These are phyloP conservation scores for Pachypanchax playfairii DNA, from an alignment of 2,113 vertebrate species.

Conservation along the genomic window DNA sequence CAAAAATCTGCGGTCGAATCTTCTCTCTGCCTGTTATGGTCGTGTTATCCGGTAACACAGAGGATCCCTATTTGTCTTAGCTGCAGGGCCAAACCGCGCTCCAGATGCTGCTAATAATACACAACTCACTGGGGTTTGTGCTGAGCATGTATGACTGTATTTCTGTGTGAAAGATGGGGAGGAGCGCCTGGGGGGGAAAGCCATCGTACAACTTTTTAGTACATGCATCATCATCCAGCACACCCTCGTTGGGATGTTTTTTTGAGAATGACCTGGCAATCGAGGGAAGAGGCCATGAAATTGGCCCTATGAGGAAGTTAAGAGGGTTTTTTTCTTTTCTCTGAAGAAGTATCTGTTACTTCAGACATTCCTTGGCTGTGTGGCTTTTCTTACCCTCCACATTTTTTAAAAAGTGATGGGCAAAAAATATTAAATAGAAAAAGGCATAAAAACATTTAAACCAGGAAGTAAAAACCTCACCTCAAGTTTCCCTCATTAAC, in stretches of 20 bases:
- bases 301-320: slow-evolving; percentile 51
- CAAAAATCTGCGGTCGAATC: slow-evolving; percentile 35
- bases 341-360: slow-evolving; percentile 30
- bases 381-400: background rate
- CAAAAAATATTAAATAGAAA: too few species aligned
- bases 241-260: slow-evolving; percentile 42
- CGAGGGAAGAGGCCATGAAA: slow-evolving; percentile 63
- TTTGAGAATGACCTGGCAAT: slow-evolving; percentile 60
- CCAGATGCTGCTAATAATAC: slow-evolving; percentile 68
- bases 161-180: slow-evolving; percentile 28
- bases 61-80: slow-evolving; percentile 56
- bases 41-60: slow-evolving; percentile 47
- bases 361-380: slow-evolving; percentile 11
- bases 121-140: slow-evolving; percentile 41
- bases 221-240: slow-evolving; percentile 47
- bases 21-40: slow-evolving; percentile 33
- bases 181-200: slow-evolving; percentile 25
- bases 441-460: slow-evolving; percentile 26
- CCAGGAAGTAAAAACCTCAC: slow-evolving; percentile 12
- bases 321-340: slow-evolving; percentile 46
- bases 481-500: slow-evolving; percentile 36
- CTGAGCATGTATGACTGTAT: slow-evolving; percentile 39
- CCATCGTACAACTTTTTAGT: slow-evolving; percentile 40
- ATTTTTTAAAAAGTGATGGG: slow-evolving; percentile 11
- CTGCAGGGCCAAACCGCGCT: slow-evolving; percentile 46